Evolutionary conservation across 1,140 invertebrate genomes (phyloP).

Genomic region (Cydia fagiglandana): DNA sequence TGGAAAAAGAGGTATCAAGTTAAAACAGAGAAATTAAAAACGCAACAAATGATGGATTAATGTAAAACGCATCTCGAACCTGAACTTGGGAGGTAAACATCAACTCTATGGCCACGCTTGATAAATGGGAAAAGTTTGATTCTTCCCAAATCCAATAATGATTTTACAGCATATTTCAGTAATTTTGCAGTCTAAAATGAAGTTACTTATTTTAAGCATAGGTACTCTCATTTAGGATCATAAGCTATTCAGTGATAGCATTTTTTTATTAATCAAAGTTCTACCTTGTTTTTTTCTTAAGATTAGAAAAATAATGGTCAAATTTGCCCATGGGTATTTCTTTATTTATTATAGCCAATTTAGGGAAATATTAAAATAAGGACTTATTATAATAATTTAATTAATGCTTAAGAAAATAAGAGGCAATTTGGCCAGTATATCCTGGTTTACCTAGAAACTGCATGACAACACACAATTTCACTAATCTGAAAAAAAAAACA

Average conservation of each 20-base stretch:
- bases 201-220: not conserved
- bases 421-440: too few relatives aligned
- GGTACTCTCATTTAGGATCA: not conserved
- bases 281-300: too few relatives aligned
- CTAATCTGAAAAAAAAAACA: too few relatives aligned
- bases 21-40: not conserved
- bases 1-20: not conserved
- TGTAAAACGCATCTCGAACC: not conserved
- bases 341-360: too few relatives aligned
- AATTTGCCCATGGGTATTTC: too few relatives aligned
- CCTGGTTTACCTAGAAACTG: too few relatives aligned
- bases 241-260: not conserved
- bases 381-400: too few relatives aligned
- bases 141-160: not conserved
- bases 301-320: too few relatives aligned
- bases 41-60: not conserved
- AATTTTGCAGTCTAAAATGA: conserved; percentile 1
- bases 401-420: too few relatives aligned
- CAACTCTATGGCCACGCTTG: not conserved
- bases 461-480: too few relatives aligned
- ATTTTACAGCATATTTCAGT: conserved; percentile 1
- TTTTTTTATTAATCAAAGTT: not conserved
- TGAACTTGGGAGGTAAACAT: conserved; percentile 18
- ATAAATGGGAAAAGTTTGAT: conserved; percentile 1
- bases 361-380: too few relatives aligned